These are phyloP conservation scores for Hydroisotoma schaefferi DNA, from an alignment of 2,888 invertebrate species.

Conservation along the genomic window DNA sequence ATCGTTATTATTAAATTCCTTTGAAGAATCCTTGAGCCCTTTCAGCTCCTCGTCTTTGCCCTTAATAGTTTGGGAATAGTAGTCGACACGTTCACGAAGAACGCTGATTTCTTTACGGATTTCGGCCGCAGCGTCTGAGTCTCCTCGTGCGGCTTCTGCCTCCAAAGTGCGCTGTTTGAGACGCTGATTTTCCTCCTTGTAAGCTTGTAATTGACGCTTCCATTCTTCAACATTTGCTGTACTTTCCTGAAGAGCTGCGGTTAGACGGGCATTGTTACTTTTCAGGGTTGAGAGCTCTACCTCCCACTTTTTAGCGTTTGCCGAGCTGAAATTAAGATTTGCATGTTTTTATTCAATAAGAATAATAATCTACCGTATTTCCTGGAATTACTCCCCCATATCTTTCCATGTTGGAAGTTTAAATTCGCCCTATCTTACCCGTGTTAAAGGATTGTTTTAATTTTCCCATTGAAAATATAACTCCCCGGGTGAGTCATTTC, in stretches of 20 bases:
- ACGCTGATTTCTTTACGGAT: slow-evolving; percentile 38
- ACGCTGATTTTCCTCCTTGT: slow-evolving; percentile 82
- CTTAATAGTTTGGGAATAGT: slow-evolving; percentile 36
- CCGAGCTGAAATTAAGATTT: slow-evolving; percentile 71
- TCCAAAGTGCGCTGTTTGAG: slow-evolving; percentile 58
- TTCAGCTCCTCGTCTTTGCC: slow-evolving; percentile 41
- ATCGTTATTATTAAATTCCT: slow-evolving; percentile 40
- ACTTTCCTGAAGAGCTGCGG: slow-evolving; percentile 89
- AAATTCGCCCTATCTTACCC: too few relatives aligned
- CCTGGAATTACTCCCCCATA: too few relatives aligned
- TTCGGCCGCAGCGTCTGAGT: slow-evolving; percentile 41
- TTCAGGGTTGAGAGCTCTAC: slow-evolving; percentile 91
- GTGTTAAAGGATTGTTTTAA: too few relatives aligned
- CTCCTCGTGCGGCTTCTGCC: slow-evolving; percentile 49
- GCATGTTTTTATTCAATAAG: too few relatives aligned
- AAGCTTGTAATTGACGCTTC: slow-evolving; percentile 86
- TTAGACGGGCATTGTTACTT: slow-evolving; percentile 89
- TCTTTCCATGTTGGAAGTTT: too few relatives aligned
- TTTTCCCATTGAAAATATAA: too few relatives aligned
- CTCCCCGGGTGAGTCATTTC: too few relatives aligned
- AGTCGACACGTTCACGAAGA: slow-evolving; percentile 36
- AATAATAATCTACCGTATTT: too few relatives aligned
- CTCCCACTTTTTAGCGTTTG: slow-evolving; percentile 98
- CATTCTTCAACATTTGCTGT: slow-evolving; percentile 71
- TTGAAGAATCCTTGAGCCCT: slow-evolving; percentile 37